Percentiles rank a stretch among this genome's conserved stretches.
These are phyloP conservation scores for Forficula auricularia DNA, from an alignment of 1,140 invertebrate genomes.

Conservation along the genomic window DNA sequence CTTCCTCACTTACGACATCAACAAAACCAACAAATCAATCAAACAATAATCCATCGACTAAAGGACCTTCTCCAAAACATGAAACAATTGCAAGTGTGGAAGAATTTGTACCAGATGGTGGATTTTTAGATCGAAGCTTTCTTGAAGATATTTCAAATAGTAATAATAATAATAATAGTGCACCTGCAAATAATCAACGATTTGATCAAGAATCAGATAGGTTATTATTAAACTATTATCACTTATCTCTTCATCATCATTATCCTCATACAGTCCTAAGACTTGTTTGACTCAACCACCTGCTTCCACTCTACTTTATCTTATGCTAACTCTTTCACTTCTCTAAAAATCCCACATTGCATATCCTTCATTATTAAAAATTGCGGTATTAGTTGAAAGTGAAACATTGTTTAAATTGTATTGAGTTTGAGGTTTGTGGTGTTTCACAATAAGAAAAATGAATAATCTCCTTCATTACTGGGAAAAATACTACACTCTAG, in stretches of 20 bases:
- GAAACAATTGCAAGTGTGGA: conserved; percentile 44
- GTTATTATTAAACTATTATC: conserved; percentile 22
- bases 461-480: no score
- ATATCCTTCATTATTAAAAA: no score
- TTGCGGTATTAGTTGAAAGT: no score
- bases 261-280: neutral
- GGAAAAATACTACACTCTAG: no score
- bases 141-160: conserved; percentile 46
- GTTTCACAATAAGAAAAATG: no score
- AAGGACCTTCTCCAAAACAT: neutral
- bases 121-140: conserved; percentile 59
- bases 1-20: conserved; percentile 11
- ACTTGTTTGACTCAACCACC: no score
- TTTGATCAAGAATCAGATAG: conserved; percentile 38
- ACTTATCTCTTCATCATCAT: conserved; percentile 5
- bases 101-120: conserved; percentile 70
- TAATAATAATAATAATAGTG: conserved; percentile 15
- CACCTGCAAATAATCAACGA: conserved; percentile 3
- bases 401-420: no score
- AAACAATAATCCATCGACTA: neutral
- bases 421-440: no score
- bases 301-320: no score
- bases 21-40: neutral
- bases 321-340: no score
- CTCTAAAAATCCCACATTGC: no score